Evolutionary conservation across 2,797 vertebrate species (phyloP).

Genomic region (Amphiprion clarkii): DNA sequence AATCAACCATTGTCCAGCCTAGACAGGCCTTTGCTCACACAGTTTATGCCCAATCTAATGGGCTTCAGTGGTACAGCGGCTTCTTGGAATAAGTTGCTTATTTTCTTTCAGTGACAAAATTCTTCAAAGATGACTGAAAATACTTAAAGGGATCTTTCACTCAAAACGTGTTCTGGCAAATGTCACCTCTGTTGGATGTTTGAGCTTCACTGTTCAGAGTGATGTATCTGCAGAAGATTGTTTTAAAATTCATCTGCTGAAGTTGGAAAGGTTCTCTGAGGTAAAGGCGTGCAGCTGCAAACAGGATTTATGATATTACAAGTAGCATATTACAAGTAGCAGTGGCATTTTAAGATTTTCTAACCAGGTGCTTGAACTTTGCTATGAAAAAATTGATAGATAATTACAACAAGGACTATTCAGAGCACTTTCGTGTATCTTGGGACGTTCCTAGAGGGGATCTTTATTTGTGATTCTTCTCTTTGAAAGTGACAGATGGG

Average conservation of each 20-base stretch:
- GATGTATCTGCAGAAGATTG: neutral
- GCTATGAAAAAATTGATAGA: no score
- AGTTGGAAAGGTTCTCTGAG: neutral
- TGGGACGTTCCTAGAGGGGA: neutral
- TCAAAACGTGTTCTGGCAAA: neutral
- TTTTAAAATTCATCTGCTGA: neutral
- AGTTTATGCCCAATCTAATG: constrained; percentile 6
- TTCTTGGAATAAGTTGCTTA: neutral
- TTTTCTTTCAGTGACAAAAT: neutral
- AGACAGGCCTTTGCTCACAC: constrained; percentile 15
- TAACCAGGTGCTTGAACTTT: no score
- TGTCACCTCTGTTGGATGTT: neutral
- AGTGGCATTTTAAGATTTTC: no score
- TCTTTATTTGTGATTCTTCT: neutral
- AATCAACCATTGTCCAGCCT: constrained; percentile 16
- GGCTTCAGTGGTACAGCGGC: neutral
- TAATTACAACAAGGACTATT: neutral
- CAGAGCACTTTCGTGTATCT: neutral
- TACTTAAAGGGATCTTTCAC: no score
- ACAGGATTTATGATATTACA: neutral
- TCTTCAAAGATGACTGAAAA: neutral
- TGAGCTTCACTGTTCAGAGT: neutral
- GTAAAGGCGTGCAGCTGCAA: neutral
- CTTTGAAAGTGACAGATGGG: neutral
- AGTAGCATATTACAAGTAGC: neutral